phyloP scores from a whole-genome alignment of 2,888 invertebrate genomes.

The Pollenia angustigena region DNA sequence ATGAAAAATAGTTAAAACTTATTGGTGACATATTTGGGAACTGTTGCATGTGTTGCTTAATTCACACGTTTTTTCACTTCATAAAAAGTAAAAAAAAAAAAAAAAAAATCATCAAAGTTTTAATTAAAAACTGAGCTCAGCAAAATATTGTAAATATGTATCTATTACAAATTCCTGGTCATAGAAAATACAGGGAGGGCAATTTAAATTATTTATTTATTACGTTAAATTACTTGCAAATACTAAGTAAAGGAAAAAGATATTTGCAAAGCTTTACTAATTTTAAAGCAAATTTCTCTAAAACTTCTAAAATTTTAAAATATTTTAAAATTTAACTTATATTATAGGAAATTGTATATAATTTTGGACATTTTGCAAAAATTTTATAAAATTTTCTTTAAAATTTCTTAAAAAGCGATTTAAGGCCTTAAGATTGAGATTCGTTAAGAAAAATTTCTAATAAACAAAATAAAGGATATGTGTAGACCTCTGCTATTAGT shows the following conservation, averaged over 20 bases:
- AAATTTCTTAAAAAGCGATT: background rate
- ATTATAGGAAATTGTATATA: too few species aligned
- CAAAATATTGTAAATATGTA: too few species aligned
- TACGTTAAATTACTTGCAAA: too few species aligned
- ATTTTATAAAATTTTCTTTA: too few species aligned
- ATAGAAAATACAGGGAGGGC: too few species aligned
- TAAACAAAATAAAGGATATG: background rate
- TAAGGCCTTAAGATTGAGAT: background rate
- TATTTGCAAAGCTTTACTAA: background rate
- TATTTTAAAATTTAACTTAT: too few species aligned
- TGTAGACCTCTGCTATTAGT: background rate
- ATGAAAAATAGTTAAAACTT: conserved; percentile 39
- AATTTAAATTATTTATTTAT: too few species aligned
- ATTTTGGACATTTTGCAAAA: too few species aligned
- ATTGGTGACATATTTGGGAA: conserved; percentile 46
- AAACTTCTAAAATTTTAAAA: too few species aligned
- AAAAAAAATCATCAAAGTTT: conserved; percentile 53
- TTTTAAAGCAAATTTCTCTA: too few species aligned
- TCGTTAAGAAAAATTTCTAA: too few species aligned
- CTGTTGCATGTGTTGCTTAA: conserved; percentile 44
- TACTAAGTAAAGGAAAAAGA: background rate
- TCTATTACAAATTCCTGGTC: too few species aligned
- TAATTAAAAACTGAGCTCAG: conserved; percentile 45
- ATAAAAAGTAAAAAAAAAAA: conserved; percentile 28
- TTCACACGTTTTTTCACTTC: conserved; percentile 2